phyloP scores from a whole-genome alignment of 2,888 invertebrate species.

The Lysandra bellargus region DNA sequence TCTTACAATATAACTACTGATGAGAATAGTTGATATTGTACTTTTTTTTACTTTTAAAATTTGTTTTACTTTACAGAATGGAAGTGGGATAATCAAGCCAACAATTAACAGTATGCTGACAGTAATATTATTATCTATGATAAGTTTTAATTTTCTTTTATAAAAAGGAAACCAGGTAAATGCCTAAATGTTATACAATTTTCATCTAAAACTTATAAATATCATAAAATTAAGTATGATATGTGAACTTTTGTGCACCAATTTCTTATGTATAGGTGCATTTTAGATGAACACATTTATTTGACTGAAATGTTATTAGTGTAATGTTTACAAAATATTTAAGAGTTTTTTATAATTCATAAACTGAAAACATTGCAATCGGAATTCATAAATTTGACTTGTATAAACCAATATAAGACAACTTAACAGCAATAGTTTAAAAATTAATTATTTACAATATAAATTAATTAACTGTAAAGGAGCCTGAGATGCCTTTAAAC shows the following conservation, averaged over 20 bases:
- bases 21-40: no score
- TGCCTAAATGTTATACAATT: not conserved
- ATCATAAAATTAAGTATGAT: not conserved
- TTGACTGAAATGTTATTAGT: not conserved
- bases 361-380: no score
- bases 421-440: no score
- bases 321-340: not conserved
- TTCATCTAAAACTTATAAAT: not conserved
- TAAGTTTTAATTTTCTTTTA: not conserved
- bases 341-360: not conserved
- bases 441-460: not conserved
- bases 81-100: constrained; percentile 49
- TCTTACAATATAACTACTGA: no score
- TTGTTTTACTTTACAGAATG: constrained; percentile 57
- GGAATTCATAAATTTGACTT: no score
- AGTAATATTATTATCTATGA: not conserved
- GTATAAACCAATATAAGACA: no score
- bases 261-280: not conserved
- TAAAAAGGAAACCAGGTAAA: not conserved
- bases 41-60: not conserved
- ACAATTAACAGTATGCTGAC: constrained; percentile 41
- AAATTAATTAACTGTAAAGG: not conserved
- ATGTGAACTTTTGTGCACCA: not conserved
- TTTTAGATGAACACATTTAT: not conserved
- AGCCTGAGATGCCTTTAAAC: not conserved